Conservation (phyloP, 1,140 invertebrate species). For the Andricus grossulariae region DNA sequence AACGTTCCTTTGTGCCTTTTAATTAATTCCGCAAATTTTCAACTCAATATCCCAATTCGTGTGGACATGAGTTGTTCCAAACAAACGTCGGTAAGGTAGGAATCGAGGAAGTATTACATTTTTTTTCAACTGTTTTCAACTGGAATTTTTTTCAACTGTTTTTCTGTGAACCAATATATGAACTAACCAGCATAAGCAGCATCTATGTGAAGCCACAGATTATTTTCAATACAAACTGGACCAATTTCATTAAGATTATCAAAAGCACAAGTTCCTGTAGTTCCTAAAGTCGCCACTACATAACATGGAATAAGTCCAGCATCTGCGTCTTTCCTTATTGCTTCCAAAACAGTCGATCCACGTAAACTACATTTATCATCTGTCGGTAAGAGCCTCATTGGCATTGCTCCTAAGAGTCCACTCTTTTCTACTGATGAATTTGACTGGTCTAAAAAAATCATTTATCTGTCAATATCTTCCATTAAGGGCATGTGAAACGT, state of each 20-base stretch:
- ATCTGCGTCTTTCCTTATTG: conserved; percentile 84
- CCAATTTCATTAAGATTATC: conserved; percentile 91
- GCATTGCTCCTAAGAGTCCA: conserved; percentile 87
- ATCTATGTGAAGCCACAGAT: conserved; percentile 92
- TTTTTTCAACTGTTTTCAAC: too few relatives aligned
- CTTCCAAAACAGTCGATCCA: conserved; percentile 84
- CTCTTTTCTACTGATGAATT: conserved; percentile 95
- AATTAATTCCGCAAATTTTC: too few relatives aligned
- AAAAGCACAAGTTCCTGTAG: conserved; percentile 94
- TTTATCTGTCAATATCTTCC: too few relatives aligned
- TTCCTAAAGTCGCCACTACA: conserved; percentile 91
- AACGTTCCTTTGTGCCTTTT: too few relatives aligned
- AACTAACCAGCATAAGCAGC: conserved; percentile 87
- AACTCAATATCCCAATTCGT: too few relatives aligned
- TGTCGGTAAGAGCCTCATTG: conserved; percentile 85
- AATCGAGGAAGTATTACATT: neutral
- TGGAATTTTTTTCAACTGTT: too few relatives aligned
- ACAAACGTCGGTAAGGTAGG: too few relatives aligned
- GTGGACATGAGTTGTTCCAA: too few relatives aligned
- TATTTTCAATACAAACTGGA: conserved; percentile 84
- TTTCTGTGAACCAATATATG: neutral
- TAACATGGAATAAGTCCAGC: conserved; percentile 87
- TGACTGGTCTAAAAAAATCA: conserved; percentile 81
- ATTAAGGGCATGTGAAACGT: too few relatives aligned
- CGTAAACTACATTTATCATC: conserved; percentile 85